Evolutionary conservation across 1,140 invertebrate species (phyloP).

Genomic region (Diabrotica virgifera): DNA sequence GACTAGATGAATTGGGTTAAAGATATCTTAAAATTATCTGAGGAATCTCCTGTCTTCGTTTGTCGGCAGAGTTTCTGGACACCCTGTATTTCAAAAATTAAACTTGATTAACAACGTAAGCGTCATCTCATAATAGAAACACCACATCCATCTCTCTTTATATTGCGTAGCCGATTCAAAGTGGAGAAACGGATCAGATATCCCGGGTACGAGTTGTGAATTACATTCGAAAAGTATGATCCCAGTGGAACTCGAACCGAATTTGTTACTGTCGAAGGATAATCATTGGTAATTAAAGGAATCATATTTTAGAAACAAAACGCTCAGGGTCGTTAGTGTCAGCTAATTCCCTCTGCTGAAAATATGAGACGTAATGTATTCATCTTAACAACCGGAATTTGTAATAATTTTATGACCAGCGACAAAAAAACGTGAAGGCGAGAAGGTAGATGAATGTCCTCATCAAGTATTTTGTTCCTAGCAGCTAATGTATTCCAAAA

Average conservation of each 20-base stretch:
- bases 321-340: constrained; percentile 37
- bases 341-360: constrained; percentile 28
- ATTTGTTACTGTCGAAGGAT: constrained; percentile 32
- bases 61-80: no score
- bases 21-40: no score
- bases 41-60: no score
- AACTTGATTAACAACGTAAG: no score
- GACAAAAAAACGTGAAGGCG: background rate
- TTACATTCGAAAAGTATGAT: constrained; percentile 9
- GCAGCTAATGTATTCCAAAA: no score
- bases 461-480: no score
- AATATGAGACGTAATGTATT: constrained; percentile 32
- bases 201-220: background rate
- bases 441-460: no score
- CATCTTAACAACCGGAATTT: constrained; percentile 15
- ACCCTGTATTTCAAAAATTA: no score
- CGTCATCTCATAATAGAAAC: no score
- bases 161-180: no score
- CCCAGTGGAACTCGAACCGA: constrained; percentile 15
- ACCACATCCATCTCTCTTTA: no score
- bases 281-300: constrained; percentile 37
- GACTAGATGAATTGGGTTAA: no score
- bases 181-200: background rate
- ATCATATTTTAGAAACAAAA: constrained; percentile 41
- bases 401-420: constrained; percentile 5